These are phyloP conservation scores for Gortyna flavago DNA, from an alignment of 2,888 invertebrate species.

Conservation along the genomic window DNA sequence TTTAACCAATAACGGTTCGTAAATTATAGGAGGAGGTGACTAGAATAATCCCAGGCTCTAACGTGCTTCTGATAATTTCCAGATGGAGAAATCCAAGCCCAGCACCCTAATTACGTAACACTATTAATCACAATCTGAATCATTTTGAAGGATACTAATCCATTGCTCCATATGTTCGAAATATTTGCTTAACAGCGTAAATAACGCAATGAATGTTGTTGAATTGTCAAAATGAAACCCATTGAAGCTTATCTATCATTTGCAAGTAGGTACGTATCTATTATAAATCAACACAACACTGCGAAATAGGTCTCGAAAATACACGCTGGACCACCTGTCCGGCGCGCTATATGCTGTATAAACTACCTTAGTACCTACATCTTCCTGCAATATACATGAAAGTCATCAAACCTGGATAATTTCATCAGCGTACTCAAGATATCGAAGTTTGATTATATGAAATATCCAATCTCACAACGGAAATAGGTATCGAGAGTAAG, in stretches of 20 bases:
- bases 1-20: too few relatives aligned
- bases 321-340: slow-evolving; percentile 1
- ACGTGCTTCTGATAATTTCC: background rate
- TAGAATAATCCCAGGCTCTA: background rate
- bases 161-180: too few relatives aligned
- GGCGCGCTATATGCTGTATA: too few relatives aligned
- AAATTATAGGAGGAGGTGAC: too few relatives aligned
- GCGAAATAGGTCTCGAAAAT: slow-evolving; percentile 30
- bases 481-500: slow-evolving; percentile 70
- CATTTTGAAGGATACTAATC: too few relatives aligned
- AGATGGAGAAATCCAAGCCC: background rate
- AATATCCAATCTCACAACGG: slow-evolving; percentile 61
- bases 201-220: too few relatives aligned
- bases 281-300: slow-evolving; percentile 19
- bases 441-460: slow-evolving; percentile 48
- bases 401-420: slow-evolving; percentile 21
- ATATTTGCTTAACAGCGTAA: too few relatives aligned
- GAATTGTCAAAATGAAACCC: too few relatives aligned
- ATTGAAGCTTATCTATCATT: slow-evolving; percentile 8
- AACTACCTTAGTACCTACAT: background rate
- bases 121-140: too few relatives aligned
- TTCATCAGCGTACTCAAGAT: slow-evolving; percentile 37
- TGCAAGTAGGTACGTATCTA: background rate
- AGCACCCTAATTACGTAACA: too few relatives aligned
- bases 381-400: background rate